These are phyloP conservation scores for Trinectes maculatus DNA, from an alignment of 2,113 vertebrate species.

Conservation along the genomic window DNA sequence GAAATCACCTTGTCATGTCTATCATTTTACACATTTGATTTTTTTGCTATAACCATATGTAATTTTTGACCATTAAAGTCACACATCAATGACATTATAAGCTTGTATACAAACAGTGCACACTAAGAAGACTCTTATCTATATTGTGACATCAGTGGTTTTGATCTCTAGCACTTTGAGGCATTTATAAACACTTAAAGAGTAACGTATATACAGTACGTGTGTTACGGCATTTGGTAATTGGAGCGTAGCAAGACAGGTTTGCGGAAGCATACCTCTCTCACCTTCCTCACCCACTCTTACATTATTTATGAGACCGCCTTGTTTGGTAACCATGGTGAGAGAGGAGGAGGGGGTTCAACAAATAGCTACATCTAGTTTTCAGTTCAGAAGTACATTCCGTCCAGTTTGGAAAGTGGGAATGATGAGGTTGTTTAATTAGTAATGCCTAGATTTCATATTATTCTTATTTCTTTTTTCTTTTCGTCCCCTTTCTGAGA, in stretches of 20 bases:
- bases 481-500: conserved; percentile 12
- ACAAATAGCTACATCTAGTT: conserved; percentile 27
- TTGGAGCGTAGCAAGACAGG: conserved; percentile 58
- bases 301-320: conserved; percentile 81
- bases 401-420: not conserved
- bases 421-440: not conserved
- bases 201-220: not conserved
- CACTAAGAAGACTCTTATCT: not conserved
- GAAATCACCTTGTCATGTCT: too few relatives aligned
- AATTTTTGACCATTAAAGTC: not conserved
- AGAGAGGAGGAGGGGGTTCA: conserved; percentile 38
- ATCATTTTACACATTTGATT: not conserved
- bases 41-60: not conserved
- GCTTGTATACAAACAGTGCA: not conserved
- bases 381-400: conserved; percentile 1
- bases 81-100: not conserved
- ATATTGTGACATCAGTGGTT: not conserved
- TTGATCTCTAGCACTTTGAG: not conserved
- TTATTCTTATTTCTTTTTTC: not conserved
- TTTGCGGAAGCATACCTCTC: conserved; percentile 75
- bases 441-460: not conserved
- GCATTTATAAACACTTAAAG: conserved; percentile 9
- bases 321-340: conserved; percentile 79
- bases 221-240: conserved; percentile 71
- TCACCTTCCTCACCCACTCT: conserved; percentile 79